These are phyloP conservation scores for Pipistrellus nathusii DNA, from an alignment of 2,797 vertebrate genomes.

Conservation along the genomic window DNA sequence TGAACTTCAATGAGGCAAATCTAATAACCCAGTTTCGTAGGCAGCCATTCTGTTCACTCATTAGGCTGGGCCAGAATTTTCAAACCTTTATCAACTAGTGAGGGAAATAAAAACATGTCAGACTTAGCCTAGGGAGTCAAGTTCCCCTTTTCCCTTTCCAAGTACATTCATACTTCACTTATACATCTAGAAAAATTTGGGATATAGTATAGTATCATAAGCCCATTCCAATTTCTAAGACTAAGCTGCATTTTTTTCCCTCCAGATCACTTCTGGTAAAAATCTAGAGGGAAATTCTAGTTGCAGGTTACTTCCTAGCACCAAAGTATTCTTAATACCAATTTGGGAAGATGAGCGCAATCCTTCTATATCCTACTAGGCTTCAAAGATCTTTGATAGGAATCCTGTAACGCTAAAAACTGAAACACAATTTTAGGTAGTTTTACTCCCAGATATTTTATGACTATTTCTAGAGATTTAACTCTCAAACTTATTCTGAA, in stretches of 20 bases:
- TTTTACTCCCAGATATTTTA: conserved; percentile 52
- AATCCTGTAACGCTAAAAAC: conserved; percentile 2
- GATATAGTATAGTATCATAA: not conserved
- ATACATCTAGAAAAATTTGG: not conserved
- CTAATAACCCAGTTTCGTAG: not conserved
- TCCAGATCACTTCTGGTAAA: conserved; percentile 28
- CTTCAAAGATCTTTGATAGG: not conserved
- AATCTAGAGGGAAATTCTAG: conserved; percentile 11
- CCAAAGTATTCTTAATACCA: not conserved
- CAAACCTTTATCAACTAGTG: not conserved
- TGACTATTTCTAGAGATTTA: conserved; percentile 50
- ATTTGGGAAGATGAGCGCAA: conserved; percentile 21
- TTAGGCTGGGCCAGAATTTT: conserved; percentile 24
- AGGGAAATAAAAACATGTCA: not conserved
- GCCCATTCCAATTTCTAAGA: not conserved
- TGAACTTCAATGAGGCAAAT: conserved; percentile 62
- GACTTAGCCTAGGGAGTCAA: not conserved
- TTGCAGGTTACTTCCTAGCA: conserved; percentile 44
- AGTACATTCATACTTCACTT: not conserved
- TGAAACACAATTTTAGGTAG: conserved; percentile 56
- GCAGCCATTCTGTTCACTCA: not conserved
- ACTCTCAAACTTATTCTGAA: conserved; percentile 20
- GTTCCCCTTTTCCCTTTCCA: not conserved
- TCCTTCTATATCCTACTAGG: conserved; percentile 23
- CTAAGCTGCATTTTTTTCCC: not conserved